phyloP scores from a whole-genome alignment of 1,140 invertebrate genomes.

The Whitmania pigra region DNA sequence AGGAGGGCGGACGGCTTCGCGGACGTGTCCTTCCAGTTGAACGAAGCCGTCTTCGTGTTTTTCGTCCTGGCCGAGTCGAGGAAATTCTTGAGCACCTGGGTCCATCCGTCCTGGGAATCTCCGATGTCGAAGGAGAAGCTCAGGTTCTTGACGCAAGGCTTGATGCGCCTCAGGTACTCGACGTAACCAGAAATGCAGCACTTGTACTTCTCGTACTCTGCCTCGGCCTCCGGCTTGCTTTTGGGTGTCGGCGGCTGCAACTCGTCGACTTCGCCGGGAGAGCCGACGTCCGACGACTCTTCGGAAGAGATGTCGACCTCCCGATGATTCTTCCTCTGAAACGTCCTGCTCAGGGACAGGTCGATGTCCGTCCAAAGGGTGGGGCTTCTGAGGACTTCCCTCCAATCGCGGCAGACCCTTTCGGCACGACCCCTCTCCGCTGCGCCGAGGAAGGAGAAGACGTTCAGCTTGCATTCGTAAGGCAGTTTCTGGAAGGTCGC shows the following conservation, averaged over 20 bases:
- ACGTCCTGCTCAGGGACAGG: constrained; percentile 24
- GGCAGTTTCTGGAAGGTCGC: constrained; percentile 31
- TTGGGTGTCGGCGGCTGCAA: constrained; percentile 31
- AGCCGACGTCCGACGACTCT: neutral
- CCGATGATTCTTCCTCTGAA: too few relatives aligned
- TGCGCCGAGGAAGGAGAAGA: constrained; percentile 34
- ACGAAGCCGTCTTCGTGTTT: constrained; percentile 30
- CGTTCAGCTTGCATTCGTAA: constrained; percentile 34
- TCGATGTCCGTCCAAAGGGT: constrained; percentile 32
- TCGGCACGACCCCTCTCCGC: constrained; percentile 31
- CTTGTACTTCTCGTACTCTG: constrained; percentile 33
- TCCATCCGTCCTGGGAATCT: constrained; percentile 31
- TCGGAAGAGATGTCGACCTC: neutral
- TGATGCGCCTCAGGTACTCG: constrained; percentile 28
- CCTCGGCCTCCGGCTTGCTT: constrained; percentile 26
- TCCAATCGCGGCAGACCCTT: constrained; percentile 34
- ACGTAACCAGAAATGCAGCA: constrained; percentile 30
- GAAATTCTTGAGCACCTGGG: constrained; percentile 29
- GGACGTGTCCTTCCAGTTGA: constrained; percentile 40
- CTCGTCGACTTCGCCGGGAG: neutral
- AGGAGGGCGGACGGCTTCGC: constrained; percentile 31
- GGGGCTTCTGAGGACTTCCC: constrained; percentile 27
- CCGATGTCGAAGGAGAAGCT: constrained; percentile 38
- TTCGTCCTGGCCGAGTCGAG: constrained; percentile 26
- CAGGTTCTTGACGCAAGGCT: constrained; percentile 31